Evolutionary conservation across 1,140 invertebrate genomes (phyloP).

Genomic region (Drosophila elegans): DNA sequence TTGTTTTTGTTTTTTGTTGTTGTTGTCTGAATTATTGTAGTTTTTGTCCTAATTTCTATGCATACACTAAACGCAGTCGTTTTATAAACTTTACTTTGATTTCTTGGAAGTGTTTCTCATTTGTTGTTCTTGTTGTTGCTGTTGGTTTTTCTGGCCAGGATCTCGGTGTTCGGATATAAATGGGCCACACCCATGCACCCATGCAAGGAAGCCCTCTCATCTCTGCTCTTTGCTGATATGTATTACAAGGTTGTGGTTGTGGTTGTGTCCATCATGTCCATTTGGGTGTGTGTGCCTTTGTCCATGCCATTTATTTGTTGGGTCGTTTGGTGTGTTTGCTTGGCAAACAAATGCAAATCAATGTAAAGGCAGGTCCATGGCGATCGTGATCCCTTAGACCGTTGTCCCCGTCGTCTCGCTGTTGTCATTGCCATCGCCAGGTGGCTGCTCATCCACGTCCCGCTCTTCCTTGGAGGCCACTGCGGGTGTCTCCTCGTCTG

Average conservation of each 20-base stretch:
- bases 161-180: not conserved
- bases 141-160: constrained; percentile 14
- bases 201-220: not conserved
- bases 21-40: constrained; percentile 26
- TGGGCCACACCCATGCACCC: not conserved
- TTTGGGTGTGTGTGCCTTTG: not conserved
- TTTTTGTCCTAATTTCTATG: constrained; percentile 30
- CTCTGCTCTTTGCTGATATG: constrained; percentile 42
- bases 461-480: not conserved
- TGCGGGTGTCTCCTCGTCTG: not conserved
- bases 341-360: constrained; percentile 55
- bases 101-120: constrained; percentile 58
- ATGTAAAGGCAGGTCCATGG: constrained; percentile 2
- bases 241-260: constrained; percentile 49
- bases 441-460: not conserved
- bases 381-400: constrained; percentile 24
- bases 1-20: not conserved
- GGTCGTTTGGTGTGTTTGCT: constrained; percentile 19
- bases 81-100: constrained; percentile 71
- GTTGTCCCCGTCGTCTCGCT: constrained; percentile 40
- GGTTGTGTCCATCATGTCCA: not conserved
- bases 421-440: not conserved
- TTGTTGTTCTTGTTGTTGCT: constrained; percentile 16
- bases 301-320: not conserved
- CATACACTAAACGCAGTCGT: constrained; percentile 65